Evolutionary conservation across 2,888 invertebrate genomes (phyloP).

Genomic region (Cyclophora albipunctata): DNA sequence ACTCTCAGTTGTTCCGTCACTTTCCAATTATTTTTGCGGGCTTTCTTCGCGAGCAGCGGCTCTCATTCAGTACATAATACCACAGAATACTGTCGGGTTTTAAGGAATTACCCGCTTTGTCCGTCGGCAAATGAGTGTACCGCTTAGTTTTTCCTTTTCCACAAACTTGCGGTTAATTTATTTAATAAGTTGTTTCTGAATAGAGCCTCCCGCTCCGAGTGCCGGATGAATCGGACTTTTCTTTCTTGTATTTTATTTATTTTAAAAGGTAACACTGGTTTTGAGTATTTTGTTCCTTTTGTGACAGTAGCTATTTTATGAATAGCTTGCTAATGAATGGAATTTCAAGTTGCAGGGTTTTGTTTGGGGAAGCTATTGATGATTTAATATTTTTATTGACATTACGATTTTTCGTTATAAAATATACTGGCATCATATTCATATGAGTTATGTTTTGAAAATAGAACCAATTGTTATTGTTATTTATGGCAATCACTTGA

Average conservation of each 20-base stretch:
- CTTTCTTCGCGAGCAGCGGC: constrained; percentile 61
- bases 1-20: constrained; percentile 54
- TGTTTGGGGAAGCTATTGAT: background rate
- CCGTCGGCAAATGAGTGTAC: constrained; percentile 19
- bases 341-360: background rate
- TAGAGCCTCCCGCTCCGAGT: constrained; percentile 45
- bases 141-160: constrained; percentile 67
- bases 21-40: constrained; percentile 73
- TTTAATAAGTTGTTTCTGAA: constrained; percentile 72
- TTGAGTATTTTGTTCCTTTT: constrained; percentile 25
- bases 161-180: constrained; percentile 69
- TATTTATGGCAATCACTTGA: too few relatives aligned
- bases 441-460: too few relatives aligned
- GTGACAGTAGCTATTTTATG: constrained; percentile 27
- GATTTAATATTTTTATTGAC: background rate
- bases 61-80: constrained; percentile 57
- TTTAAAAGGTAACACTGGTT: constrained; percentile 28
- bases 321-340: constrained; percentile 26
- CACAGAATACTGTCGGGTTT: constrained; percentile 57
- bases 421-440: too few relatives aligned
- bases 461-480: too few relatives aligned
- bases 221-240: constrained; percentile 58
- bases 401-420: background rate
- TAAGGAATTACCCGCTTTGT: constrained; percentile 68
- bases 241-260: constrained; percentile 40